Percentiles rank a stretch among this genome's conserved stretches.
These are phyloP conservation scores for Lycophotia porphyrea DNA, from an alignment of 2,888 invertebrate species.

Conservation along the genomic window DNA sequence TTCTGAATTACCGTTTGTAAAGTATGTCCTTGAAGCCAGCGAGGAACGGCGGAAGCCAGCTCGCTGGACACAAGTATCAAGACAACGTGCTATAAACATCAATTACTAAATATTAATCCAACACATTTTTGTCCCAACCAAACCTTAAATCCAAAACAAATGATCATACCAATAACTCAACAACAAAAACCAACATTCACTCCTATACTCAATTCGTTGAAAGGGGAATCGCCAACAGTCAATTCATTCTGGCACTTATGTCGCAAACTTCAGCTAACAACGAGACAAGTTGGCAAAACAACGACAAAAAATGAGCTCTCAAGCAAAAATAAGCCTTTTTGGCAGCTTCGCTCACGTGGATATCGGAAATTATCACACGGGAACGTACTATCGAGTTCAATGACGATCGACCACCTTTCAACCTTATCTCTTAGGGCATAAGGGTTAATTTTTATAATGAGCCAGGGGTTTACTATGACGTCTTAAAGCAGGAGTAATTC, in stretches of 20 bases:
- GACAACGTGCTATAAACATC: too few species aligned
- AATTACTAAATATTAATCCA: too few species aligned
- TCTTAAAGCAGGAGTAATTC: too few species aligned
- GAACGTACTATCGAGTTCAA: too few species aligned
- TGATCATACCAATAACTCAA: constrained; percentile 15
- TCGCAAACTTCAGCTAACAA: constrained; percentile 42
- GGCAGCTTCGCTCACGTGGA: neutral
- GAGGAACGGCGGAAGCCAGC: too few species aligned
- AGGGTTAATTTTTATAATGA: too few species aligned
- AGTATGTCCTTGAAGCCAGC: too few species aligned
- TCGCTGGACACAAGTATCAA: too few species aligned
- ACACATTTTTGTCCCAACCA: neutral
- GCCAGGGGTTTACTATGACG: too few species aligned
- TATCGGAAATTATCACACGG: neutral
- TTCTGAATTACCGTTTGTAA: too few species aligned
- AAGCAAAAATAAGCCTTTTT: constrained; percentile 38
- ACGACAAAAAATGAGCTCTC: constrained; percentile 47
- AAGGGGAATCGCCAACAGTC: constrained; percentile 37
- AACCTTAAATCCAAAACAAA: constrained; percentile 15
- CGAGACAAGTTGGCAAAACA: constrained; percentile 49
- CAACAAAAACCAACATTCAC: constrained; percentile 16
- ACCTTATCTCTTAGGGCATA: too few species aligned
- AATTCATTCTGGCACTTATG: constrained; percentile 43
- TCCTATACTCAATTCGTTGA: constrained; percentile 32
- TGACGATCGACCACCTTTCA: too few species aligned